Evolutionary conservation across 2,113 vertebrate species (phyloP).

Genomic region (Tupaia chinensis): DNA sequence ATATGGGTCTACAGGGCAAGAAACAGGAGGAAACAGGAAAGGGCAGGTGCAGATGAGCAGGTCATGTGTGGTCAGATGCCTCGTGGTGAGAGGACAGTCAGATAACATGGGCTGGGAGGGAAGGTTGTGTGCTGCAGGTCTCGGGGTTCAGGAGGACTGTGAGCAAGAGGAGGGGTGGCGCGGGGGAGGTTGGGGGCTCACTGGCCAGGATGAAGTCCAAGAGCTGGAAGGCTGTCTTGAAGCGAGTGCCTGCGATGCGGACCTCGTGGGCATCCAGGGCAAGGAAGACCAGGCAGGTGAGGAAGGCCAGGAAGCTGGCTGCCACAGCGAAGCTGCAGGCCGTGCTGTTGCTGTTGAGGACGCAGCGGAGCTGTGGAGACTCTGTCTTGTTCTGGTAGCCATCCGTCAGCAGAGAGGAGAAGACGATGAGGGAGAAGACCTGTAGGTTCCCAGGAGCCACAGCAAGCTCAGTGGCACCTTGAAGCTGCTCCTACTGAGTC

Average conservation of each 20-base stretch:
- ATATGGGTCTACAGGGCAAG: neutral
- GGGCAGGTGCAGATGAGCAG: neutral
- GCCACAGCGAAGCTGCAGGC: slow-evolving; percentile 80
- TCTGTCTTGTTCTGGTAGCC: slow-evolving; percentile 82
- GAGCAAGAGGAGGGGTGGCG: neutral
- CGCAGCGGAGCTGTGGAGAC: slow-evolving; percentile 76
- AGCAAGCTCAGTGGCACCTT: neutral
- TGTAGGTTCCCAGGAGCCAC: slow-evolving; percentile 38
- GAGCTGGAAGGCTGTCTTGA: slow-evolving; percentile 75
- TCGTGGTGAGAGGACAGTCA: neutral
- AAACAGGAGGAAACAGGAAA: neutral
- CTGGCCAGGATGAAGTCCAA: slow-evolving; percentile 80
- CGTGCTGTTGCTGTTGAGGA: slow-evolving; percentile 74
- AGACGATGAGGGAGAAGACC: slow-evolving; percentile 83
- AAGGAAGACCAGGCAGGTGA: slow-evolving; percentile 78
- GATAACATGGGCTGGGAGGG: rapidly evolving
- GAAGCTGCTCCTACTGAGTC: neutral
- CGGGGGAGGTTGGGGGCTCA: neutral
- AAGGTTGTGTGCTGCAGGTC: neutral
- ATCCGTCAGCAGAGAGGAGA: slow-evolving; percentile 79
- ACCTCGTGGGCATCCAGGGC: slow-evolving; percentile 61
- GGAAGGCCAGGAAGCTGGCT: slow-evolving; percentile 69
- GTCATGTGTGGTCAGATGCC: neutral
- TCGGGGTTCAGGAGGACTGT: neutral
- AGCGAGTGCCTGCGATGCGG: slow-evolving; percentile 23